Base-by-base conservation (phyloP, 2,888 invertebrate genomes). In the Amphimallon solstitiale region DNA sequence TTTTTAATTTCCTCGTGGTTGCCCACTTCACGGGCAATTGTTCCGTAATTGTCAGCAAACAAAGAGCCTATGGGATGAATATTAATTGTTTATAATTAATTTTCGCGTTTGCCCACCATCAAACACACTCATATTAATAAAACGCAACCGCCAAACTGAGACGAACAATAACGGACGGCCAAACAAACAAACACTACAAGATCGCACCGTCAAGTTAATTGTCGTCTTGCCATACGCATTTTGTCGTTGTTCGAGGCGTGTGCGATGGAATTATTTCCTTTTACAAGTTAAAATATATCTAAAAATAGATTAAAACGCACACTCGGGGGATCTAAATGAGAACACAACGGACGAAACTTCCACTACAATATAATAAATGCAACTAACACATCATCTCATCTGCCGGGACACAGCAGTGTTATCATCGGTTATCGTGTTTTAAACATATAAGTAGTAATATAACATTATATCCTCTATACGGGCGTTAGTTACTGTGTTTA, bases 201-300 rank as follows among this genome's bases (percentile, higher is more conserved):
- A n/a, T 56, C 56, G 29, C 12, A 14, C 17, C 12, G n/a, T n/a
- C n/a, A 40, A 37, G 14, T 10, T 45, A 6, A 37, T 62, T 12
- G 19, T 15, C 21, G 37, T 62, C 10, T 21, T 19, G 35, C 10
- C n/a, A n/a, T n/a, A 12, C 4, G 19, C 35, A 54, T 29, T 29
- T 29, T 9, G 29, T 38, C n/a, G 48, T 38, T 15, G 21, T 2
- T 19, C 61, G 14, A 17, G 10, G 17, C 56, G 56, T 43, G 43
- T 40, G 43, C 43, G 29, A 29, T 29, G 56, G 46, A 21, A 63
- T 54, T 63, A 63, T 63, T 63, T 63, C 63, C 63, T 63, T 63
- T 63, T 63, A 54, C 35, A 63, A 63, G 52, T 51, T 54, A 63
- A 63, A 63, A 45, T 63, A 40, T 56, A 38, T 56, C 63, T 63